phyloP scores from a whole-genome alignment of 2,888 invertebrate genomes.

The Peribatodes rhomboidaria region DNA sequence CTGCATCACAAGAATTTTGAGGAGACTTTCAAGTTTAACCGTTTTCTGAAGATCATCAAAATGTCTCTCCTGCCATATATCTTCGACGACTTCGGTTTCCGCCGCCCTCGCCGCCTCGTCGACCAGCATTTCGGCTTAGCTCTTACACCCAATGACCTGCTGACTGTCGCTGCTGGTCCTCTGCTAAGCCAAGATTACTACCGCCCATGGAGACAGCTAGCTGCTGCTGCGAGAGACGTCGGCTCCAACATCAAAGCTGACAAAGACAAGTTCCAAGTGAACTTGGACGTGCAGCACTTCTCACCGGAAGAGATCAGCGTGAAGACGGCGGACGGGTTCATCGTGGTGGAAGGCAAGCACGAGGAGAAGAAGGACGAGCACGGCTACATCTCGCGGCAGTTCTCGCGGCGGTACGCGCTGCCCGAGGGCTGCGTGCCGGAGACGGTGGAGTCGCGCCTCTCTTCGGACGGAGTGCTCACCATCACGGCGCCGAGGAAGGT shows the following conservation, averaged over 20 bases:
- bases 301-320: conserved; percentile 69
- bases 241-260: conserved; percentile 84
- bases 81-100: conserved; percentile 52
- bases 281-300: conserved; percentile 63
- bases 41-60: conserved; percentile 13
- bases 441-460: conserved; percentile 61
- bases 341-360: conserved; percentile 77
- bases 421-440: conserved; percentile 69
- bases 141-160: conserved; percentile 80
- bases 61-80: conserved; percentile 84
- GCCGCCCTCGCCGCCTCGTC: conserved; percentile 70
- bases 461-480: conserved; percentile 67
- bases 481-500: conserved; percentile 64
- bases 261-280: conserved; percentile 70
- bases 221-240: conserved; percentile 80
- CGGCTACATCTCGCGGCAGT: conserved; percentile 66
- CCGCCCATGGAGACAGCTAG: conserved; percentile 77
- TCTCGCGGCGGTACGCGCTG: conserved; percentile 71
- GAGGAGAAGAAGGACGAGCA: conserved; percentile 62
- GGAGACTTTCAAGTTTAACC: background rate
- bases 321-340: conserved; percentile 61
- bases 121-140: conserved; percentile 86
- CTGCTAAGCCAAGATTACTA: conserved; percentile 69
- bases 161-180: conserved; percentile 58
- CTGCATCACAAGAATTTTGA: background rate